Evolutionary conservation across 1,140 invertebrate species (phyloP).

Genomic region (Calliphora vicina): DNA sequence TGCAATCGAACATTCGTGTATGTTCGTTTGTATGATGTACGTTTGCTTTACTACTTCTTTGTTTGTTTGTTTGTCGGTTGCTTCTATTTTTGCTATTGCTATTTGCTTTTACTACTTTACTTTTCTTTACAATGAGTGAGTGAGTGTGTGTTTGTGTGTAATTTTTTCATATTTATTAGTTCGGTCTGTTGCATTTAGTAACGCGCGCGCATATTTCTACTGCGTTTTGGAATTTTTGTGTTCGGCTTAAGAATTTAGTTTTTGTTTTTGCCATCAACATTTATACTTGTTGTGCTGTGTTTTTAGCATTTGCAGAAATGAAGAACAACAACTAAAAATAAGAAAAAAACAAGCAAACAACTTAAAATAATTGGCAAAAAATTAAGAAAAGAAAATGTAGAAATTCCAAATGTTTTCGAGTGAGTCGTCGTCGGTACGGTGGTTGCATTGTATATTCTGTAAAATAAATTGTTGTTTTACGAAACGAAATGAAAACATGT

Average conservation of each 20-base stretch:
- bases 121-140: not conserved
- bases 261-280: not conserved
- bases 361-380: conserved; percentile 8
- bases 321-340: not conserved
- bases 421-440: not conserved
- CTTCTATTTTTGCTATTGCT: not conserved
- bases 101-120: too few relatives aligned
- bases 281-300: not conserved
- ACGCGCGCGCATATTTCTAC: conserved; percentile 4
- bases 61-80: not conserved
- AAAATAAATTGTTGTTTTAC: not conserved
- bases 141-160: not conserved
- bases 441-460: not conserved
- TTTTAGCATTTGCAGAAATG: not conserved
- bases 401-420: conserved; percentile 7
- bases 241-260: not conserved
- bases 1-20: too few relatives aligned
- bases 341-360: not conserved
- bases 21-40: too few relatives aligned
- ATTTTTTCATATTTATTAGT: not conserved
- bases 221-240: conserved; percentile 9
- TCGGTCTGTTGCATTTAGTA: conserved; percentile 8
- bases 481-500: not conserved
- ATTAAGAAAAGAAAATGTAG: not conserved
- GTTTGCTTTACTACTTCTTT: not conserved